phyloP scores from a whole-genome alignment of 2,113 vertebrate species.

The Pantherophis guttatus region DNA sequence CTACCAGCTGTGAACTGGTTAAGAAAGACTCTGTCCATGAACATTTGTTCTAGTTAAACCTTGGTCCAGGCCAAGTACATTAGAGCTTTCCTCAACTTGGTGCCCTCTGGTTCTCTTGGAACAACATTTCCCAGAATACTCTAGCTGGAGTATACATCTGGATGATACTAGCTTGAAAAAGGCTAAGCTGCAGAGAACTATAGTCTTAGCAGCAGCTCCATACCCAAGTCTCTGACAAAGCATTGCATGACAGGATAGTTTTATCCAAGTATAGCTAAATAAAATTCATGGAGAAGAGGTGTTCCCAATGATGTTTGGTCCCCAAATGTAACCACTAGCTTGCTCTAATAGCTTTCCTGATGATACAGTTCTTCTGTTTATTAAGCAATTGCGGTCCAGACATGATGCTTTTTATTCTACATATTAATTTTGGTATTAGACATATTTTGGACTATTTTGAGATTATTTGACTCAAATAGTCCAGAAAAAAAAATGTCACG shows the following conservation, averaged over 20 bases:
- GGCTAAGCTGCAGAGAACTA: background rate
- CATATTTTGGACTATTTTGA: background rate
- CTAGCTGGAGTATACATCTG: background rate
- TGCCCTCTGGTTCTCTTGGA: background rate
- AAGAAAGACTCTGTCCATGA: background rate
- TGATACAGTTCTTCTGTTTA: background rate
- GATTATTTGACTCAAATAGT: background rate
- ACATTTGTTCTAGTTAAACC: background rate
- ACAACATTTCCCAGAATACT: background rate
- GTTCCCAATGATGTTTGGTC: background rate
- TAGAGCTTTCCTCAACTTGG: background rate
- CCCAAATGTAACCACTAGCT: background rate
- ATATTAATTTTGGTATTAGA: background rate
- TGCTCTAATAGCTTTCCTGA: background rate
- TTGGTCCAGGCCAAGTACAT: background rate
- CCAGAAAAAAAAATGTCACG: background rate
- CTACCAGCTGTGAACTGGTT: constrained; percentile 1
- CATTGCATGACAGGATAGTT: background rate
- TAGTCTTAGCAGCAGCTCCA: background rate
- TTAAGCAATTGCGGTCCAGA: background rate
- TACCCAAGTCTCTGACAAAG: background rate
- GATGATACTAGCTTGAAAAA: background rate
- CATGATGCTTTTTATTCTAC: background rate
- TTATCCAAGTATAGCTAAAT: rapidly evolving
- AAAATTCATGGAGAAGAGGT: background rate